Evolutionary conservation across 2,888 invertebrate genomes (phyloP).

Genomic region (Hypercompe scribonia): DNA sequence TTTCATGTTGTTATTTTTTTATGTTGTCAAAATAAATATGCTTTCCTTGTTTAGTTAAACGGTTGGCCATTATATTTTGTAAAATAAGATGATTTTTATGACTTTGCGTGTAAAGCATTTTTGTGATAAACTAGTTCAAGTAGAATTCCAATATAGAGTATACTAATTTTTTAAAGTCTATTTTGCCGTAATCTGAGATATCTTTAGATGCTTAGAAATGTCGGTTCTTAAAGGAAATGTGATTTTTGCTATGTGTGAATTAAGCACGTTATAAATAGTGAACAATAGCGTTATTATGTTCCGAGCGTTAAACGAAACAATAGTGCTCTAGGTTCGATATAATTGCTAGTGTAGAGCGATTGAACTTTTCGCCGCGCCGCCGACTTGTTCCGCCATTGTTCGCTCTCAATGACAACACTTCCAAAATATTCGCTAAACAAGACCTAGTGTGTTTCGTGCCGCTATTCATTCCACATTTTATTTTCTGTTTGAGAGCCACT

Average conservation of each 20-base stretch:
- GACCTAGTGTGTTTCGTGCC: constrained; percentile 51
- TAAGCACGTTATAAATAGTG: constrained; percentile 15
- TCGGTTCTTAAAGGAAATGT: background rate
- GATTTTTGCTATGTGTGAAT: constrained; percentile 16
- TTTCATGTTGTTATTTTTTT: no score
- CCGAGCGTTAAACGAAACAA: constrained; percentile 27
- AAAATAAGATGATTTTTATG: background rate
- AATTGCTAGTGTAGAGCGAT: constrained; percentile 42
- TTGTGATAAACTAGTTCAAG: background rate
- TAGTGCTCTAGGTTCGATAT: constrained; percentile 34
- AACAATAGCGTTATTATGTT: constrained; percentile 33
- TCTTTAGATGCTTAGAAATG: background rate
- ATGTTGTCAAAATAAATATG: no score
- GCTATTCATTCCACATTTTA: constrained; percentile 73
- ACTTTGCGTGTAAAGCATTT: background rate
- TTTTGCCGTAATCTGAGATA: background rate
- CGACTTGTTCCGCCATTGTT: constrained; percentile 59
- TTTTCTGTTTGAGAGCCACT: constrained; percentile 75
- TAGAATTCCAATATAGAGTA: background rate
- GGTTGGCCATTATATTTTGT: background rate
- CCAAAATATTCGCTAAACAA: constrained; percentile 75
- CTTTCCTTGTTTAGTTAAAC: no score
- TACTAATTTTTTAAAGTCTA: background rate
- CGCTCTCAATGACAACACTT: constrained; percentile 69
- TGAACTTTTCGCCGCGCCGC: constrained; percentile 40